Percentiles rank a stretch among this genome's conserved stretches.
These are phyloP conservation scores for Pogonus chalceus DNA, from an alignment of 1,140 invertebrate genomes.

Conservation along the genomic window DNA sequence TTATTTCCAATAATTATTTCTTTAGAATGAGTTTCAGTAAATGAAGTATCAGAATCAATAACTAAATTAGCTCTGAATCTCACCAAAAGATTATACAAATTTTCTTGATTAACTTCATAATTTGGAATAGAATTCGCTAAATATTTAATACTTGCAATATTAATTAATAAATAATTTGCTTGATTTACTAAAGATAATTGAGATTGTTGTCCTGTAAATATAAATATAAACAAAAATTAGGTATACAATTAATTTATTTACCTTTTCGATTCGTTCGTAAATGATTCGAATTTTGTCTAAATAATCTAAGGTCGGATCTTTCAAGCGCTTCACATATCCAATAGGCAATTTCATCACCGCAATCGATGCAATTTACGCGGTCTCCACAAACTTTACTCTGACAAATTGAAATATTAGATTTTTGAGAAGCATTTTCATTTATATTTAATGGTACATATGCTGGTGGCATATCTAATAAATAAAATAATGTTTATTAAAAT, in stretches of 20 bases:
- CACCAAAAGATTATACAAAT: slow-evolving; percentile 44
- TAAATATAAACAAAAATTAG: slow-evolving; percentile 8
- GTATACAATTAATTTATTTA: slow-evolving; percentile 17
- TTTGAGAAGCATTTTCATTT: slow-evolving; percentile 14
- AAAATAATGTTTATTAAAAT: slow-evolving; percentile 2
- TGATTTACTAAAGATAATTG: slow-evolving; percentile 72
- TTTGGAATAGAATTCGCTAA: slow-evolving; percentile 49
- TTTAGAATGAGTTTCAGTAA: slow-evolving; percentile 69
- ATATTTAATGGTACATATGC: slow-evolving; percentile 39
- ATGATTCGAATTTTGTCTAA: slow-evolving; percentile 43
- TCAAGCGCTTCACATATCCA: slow-evolving; percentile 65
- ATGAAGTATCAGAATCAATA: slow-evolving; percentile 47
- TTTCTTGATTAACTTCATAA: slow-evolving; percentile 36
- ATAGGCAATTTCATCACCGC: slow-evolving; percentile 62
- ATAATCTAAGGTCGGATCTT: slow-evolving; percentile 53
- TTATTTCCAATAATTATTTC: slow-evolving; percentile 56
- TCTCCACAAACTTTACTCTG: slow-evolving; percentile 79
- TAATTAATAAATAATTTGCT: slow-evolving; percentile 79
- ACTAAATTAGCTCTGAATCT: slow-evolving; percentile 62
- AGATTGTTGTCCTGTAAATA: slow-evolving; percentile 31
- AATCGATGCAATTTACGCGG: slow-evolving; percentile 66
- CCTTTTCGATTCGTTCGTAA: slow-evolving; percentile 22
- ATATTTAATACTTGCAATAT: slow-evolving; percentile 61
- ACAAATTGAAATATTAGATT: slow-evolving; percentile 42
- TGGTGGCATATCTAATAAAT: slow-evolving; percentile 40